Base-by-base conservation (phyloP, 2,888 invertebrate genomes). In the Tetrapedia diversipes region DNA sequence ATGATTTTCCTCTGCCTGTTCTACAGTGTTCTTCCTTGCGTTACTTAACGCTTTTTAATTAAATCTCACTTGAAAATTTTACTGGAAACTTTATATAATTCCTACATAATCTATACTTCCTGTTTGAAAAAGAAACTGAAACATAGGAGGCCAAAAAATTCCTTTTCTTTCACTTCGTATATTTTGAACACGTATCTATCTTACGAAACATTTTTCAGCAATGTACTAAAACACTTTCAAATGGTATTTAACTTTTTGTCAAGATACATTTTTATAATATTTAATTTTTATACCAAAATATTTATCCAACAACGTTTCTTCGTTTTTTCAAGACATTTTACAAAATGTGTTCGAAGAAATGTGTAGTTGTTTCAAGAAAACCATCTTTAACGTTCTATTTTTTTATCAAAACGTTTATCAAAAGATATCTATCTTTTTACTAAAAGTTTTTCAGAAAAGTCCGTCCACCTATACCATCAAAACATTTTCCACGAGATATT, bases 11-110 rank as follows among this genome's bases (percentile, higher is more conserved):
- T 45, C 45, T 22, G 32, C n/a, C 8, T 14, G 11, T 7, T 29
- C n/a, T 27, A n/a, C 27, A 27, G 39, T 57, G 14, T 32, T 29
- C 45, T 34, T 49, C 63, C 47, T 39, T 1, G 37, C 8, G 49
- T 63, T 63, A 51, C 63, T 51, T 27, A 51, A 63, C 61, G 1
- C 14, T n/a, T 39, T 63, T 37, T 37, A 39, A 63, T 63, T 14
- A 24, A 39, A 63, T 51, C 49, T 63, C n/a, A 4, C 37, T n/a
- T n/a, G 22, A 51, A 60, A 45, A 43, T 61, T 61, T n/a, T 34
- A n/a, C n/a, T 16, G 16, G 6, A n/a, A 16, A 39, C 10, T 39
- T 56, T 29, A 39, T 16, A 7, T 39, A 56, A 56, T 56, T 16
- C 16, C 16, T 2, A 8, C 10, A 24, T 24, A 4, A 22, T 16